Percentiles rank a stretch among this genome's conserved stretches.
Conservation (phyloP, 1,140 invertebrate genomes). For the Asobara japonica region DNA sequence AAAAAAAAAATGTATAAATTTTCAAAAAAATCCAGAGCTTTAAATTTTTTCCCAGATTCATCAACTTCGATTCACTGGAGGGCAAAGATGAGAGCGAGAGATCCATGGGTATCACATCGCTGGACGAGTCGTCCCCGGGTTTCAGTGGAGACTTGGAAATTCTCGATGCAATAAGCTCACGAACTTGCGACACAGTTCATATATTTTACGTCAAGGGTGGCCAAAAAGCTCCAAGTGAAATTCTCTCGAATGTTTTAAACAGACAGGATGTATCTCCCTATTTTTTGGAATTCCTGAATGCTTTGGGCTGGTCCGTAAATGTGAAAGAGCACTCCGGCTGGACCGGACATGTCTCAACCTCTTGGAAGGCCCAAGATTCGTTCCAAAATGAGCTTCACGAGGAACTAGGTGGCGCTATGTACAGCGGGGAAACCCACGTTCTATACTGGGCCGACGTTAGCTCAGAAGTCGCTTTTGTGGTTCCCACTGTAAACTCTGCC, state of each 20-base stretch:
- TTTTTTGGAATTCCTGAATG: conserved; percentile 83
- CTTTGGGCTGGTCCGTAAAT: conserved; percentile 88
- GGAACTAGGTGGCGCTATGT: conserved; percentile 73
- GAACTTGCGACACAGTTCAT: conserved; percentile 92
- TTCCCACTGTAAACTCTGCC: conserved; percentile 77
- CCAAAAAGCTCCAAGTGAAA: conserved; percentile 80
- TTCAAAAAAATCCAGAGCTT: too few relatives aligned
- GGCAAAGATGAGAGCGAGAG: conserved; percentile 67
- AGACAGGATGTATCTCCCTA: conserved; percentile 72
- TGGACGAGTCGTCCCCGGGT: conserved; percentile 78
- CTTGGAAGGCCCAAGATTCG: conserved; percentile 71
- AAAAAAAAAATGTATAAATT: too few relatives aligned
- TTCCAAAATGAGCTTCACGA: conserved; percentile 43
- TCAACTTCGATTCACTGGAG: conserved; percentile 39
- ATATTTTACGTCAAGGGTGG: conserved; percentile 93
- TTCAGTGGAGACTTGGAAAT: conserved; percentile 79
- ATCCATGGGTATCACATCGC: conserved; percentile 75
- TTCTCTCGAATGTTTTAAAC: conserved; percentile 80
- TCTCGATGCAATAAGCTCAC: conserved; percentile 82
- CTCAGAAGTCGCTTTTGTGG: conserved; percentile 93
- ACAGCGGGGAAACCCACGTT: conserved; percentile 78
- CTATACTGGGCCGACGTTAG: conserved; percentile 97
- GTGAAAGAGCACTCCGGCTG: conserved; percentile 86
- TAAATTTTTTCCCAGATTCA: too few relatives aligned
- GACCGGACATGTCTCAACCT: conserved; percentile 87